Percentiles rank a stretch among this genome's conserved stretches.
Conservation (phyloP, 2,797 vertebrate species). For the Furcifer pardalis region DNA sequence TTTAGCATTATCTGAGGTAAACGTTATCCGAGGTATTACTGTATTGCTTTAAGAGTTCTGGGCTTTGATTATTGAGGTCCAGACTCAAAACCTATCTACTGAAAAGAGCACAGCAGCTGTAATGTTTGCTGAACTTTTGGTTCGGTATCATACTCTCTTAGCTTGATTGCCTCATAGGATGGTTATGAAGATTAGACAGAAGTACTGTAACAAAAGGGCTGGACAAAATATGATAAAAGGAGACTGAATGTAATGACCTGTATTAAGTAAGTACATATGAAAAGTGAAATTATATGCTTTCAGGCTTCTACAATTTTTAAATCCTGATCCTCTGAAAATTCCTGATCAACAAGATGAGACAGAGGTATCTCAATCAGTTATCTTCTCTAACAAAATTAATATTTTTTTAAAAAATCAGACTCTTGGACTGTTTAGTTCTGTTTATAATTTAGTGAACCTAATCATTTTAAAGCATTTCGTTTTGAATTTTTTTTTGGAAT, state of each 20-base stretch:
- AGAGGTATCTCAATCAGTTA: constrained; percentile 66
- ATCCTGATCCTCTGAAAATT: constrained; percentile 61
- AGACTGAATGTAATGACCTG: background rate
- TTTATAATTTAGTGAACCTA: background rate
- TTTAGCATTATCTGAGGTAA: no score
- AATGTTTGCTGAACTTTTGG: background rate
- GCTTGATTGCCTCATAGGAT: background rate
- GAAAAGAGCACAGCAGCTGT: background rate
- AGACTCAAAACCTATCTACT: background rate
- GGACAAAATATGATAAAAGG: background rate
- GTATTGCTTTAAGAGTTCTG: background rate
- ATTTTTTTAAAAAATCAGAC: no score
- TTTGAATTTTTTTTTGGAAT: background rate
- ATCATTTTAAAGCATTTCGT: background rate
- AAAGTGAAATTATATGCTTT: constrained; percentile 21
- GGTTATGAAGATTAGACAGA: background rate
- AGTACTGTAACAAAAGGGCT: background rate
- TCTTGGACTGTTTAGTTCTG: no score
- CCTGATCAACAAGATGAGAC: constrained; percentile 43
- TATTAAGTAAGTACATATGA: background rate
- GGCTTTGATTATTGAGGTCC: background rate
- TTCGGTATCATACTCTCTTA: background rate
- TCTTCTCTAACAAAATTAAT: no score
- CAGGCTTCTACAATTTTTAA: constrained; percentile 74
- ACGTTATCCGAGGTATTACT: no score